Evolutionary conservation across 2,888 invertebrate genomes (phyloP).

Genomic region (Piscicola geometra): DNA sequence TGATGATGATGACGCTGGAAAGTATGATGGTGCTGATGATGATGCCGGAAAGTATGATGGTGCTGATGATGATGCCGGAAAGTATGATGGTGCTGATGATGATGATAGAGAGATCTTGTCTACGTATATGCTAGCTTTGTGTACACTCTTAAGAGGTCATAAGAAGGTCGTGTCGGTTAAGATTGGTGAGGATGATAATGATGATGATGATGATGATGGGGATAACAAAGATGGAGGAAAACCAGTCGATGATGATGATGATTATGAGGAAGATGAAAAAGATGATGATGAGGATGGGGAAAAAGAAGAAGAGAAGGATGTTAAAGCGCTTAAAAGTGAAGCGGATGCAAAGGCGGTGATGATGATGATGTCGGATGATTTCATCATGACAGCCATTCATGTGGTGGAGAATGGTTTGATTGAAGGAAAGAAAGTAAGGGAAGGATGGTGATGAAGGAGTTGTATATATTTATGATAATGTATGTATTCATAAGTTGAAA

Average conservation of each 20-base stretch:
- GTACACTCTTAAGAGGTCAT: background rate
- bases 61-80: too few species aligned
- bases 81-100: conserved; percentile 5
- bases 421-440: too few species aligned
- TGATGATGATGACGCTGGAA: too few species aligned
- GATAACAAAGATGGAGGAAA: background rate
- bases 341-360: background rate
- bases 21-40: too few species aligned
- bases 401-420: background rate
- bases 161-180: background rate
- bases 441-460: too few species aligned
- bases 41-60: too few species aligned
- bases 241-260: background rate
- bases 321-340: background rate
- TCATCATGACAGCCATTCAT: background rate
- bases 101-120: too few species aligned
- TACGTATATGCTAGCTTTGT: background rate
- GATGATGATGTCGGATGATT: conserved; percentile 13
- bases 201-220: conserved; percentile 5
- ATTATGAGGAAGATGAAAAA: background rate
- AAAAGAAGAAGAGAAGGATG: background rate
- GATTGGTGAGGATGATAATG: background rate
- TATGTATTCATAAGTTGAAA: too few species aligned
- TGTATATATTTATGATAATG: too few species aligned
- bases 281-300: conserved; percentile 6